Percentiles rank a stretch among this genome's conserved stretches.
phyloP scores from a whole-genome alignment of 2,797 vertebrate genomes.

The Lophura swinhoii region DNA sequence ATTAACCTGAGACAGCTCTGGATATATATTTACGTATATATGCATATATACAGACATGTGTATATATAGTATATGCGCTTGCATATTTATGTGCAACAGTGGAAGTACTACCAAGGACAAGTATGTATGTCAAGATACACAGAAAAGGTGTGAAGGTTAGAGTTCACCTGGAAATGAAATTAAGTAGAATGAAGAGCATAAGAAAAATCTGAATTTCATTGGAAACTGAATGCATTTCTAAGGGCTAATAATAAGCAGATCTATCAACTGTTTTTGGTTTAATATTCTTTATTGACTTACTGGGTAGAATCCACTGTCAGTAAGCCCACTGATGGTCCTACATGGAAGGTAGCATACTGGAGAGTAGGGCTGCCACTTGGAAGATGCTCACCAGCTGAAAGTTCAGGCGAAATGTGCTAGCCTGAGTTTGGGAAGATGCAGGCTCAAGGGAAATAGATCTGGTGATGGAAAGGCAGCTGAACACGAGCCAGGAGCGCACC shows the following conservation, averaged over 20 bases:
- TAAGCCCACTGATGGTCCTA: background rate
- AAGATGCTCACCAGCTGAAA: background rate
- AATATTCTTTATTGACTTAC: background rate
- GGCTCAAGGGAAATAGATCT: fast-evolving
- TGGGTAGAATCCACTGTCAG: background rate
- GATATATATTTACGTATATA: background rate
- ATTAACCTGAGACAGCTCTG: background rate
- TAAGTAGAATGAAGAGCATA: background rate
- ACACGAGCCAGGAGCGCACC: background rate
- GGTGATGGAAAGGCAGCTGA: background rate
- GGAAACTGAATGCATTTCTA: background rate
- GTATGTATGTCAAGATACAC: too few species aligned
- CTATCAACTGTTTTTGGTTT: background rate
- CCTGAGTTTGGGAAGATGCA: background rate
- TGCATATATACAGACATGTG: background rate
- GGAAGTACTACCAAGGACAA: background rate
- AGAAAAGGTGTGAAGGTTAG: too few species aligned
- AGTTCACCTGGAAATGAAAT: background rate
- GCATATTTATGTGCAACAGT: background rate
- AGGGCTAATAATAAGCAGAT: background rate
- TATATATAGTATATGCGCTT: background rate
- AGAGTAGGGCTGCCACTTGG: background rate
- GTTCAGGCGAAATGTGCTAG: background rate
- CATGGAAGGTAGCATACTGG: background rate
- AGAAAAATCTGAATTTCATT: background rate